These are phyloP conservation scores for Ceratothoa steindachneri DNA, from an alignment of 2,888 invertebrate species.

Conservation along the genomic window DNA sequence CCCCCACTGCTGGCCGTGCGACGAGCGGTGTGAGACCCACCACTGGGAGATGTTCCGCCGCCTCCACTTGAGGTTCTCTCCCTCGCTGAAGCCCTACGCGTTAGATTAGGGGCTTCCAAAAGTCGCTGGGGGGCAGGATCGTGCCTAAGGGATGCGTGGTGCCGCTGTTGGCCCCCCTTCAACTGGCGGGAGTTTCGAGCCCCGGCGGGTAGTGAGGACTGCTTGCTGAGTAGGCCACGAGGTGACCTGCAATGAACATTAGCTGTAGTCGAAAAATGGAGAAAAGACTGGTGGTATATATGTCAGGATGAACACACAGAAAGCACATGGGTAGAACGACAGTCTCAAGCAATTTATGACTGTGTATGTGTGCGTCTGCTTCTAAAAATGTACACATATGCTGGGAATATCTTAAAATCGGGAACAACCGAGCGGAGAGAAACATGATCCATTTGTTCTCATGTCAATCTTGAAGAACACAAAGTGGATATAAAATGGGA, in stretches of 20 bases:
- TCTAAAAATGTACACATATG: not conserved
- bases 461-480: not conserved
- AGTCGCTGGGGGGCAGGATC: not conserved
- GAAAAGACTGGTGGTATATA: too few relatives aligned
- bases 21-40: not conserved
- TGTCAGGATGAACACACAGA: too few relatives aligned
- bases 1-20: slow-evolving; percentile 1
- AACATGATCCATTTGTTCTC: slow-evolving; percentile 7
- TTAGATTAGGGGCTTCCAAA: not conserved
- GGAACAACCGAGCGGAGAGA: not conserved
- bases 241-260: not conserved
- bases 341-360: too few relatives aligned
- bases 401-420: not conserved
- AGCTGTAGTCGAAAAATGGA: too few relatives aligned
- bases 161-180: not conserved
- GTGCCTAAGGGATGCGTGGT: not conserved
- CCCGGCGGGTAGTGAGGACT: not conserved
- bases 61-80: not conserved
- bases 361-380: not conserved
- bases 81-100: not conserved
- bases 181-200: not conserved
- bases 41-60: not conserved
- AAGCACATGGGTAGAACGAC: too few relatives aligned
- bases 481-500: slow-evolving; percentile 1
- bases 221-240: not conserved